Conservation (phyloP, 2,797 vertebrate species). For the Sebastes oblongus region DNA sequence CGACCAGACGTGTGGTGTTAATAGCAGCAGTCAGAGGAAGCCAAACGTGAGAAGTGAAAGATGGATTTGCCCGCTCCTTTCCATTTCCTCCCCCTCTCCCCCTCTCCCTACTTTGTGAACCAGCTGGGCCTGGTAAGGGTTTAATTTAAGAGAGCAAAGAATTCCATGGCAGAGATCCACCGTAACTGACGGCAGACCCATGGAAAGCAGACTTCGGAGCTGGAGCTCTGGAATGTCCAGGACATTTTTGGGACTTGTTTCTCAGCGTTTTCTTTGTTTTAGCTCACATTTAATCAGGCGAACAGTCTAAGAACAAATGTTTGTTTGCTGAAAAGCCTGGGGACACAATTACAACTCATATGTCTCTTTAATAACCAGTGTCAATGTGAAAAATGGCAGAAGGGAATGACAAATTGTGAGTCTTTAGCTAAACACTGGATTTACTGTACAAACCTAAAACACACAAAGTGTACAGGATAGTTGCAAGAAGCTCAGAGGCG, state of each 20-base stretch:
- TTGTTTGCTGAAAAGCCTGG: constrained; percentile 26
- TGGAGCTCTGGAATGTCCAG: constrained; percentile 64
- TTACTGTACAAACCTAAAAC: constrained; percentile 21
- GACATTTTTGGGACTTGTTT: constrained; percentile 61
- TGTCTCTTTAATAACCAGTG: constrained; percentile 9
- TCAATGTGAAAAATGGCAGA: constrained; percentile 2
- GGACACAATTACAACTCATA: neutral
- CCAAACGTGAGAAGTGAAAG: constrained; percentile 64
- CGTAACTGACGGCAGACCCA: constrained; percentile 68
- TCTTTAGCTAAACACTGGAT: constrained; percentile 18
- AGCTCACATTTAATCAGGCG: constrained; percentile 36
- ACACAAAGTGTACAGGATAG: neutral
- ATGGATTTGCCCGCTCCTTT: constrained; percentile 55
- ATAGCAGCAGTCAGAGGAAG: constrained; percentile 62
- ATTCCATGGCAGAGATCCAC: constrained; percentile 80
- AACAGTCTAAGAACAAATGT: constrained; percentile 22
- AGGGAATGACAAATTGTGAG: neutral
- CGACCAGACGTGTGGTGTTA: constrained; percentile 68
- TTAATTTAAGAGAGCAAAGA: constrained; percentile 81
- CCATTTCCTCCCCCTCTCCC: constrained; percentile 32
- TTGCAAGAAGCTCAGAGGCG: constrained; percentile 1
- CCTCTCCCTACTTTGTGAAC: constrained; percentile 50
- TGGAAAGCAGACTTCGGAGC: constrained; percentile 61
- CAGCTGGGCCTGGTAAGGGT: constrained; percentile 74
- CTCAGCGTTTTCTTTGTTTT: constrained; percentile 46